Conservation (phyloP, 1,140 invertebrate genomes). For the Dryas iulia region DNA sequence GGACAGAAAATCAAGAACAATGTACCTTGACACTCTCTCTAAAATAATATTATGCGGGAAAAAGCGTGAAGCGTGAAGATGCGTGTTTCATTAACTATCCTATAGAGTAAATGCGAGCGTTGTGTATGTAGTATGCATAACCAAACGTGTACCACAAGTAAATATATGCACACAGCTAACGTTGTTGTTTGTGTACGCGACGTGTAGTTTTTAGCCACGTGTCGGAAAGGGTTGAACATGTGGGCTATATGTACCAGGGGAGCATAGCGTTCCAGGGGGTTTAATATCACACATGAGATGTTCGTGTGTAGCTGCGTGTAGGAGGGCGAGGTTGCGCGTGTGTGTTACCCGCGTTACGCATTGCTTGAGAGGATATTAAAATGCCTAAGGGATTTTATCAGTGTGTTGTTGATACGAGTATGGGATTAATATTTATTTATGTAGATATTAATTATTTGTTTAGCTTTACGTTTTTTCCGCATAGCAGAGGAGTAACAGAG, state of each 20-base stretch:
- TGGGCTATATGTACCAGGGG: slow-evolving; percentile 71
- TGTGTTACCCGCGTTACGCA: not conserved
- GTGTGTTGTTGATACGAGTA: too few species aligned
- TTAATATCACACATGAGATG: slow-evolving; percentile 56
- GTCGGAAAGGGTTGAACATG: slow-evolving; percentile 77
- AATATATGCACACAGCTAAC: not conserved
- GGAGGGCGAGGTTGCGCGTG: not conserved
- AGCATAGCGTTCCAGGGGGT: slow-evolving; percentile 43
- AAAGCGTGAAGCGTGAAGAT: too few species aligned
- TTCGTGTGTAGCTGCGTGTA: not conserved
- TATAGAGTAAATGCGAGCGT: not conserved
- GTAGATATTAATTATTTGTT: too few species aligned
- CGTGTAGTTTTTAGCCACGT: slow-evolving; percentile 40
- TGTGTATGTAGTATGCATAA: too few species aligned
- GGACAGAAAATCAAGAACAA: too few species aligned
- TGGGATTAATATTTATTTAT: too few species aligned
- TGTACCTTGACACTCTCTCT: too few species aligned
- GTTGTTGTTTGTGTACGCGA: slow-evolving; percentile 1
- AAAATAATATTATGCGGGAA: too few species aligned
- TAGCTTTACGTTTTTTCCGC: too few species aligned
- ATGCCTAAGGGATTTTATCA: not conserved
- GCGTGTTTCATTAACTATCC: too few species aligned
- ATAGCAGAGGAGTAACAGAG: too few species aligned
- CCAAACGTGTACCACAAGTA: too few species aligned
- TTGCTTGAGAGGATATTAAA: not conserved